Percentiles rank a stretch among this genome's conserved stretches.
Conservation (phyloP, 1,140 invertebrate genomes). For the Hydropsyche tenuis region DNA sequence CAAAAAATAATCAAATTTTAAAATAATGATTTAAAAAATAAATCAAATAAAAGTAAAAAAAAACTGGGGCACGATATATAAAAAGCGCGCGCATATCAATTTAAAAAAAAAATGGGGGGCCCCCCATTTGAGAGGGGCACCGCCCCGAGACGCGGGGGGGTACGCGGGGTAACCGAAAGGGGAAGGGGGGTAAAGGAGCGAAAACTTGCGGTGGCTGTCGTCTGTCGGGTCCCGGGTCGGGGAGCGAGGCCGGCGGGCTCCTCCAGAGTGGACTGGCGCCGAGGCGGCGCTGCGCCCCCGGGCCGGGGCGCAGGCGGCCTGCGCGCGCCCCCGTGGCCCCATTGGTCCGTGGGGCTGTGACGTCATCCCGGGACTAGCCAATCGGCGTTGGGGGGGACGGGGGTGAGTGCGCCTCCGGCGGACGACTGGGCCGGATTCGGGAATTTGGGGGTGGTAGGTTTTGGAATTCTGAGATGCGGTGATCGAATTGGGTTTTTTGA, state of each 20-base stretch:
- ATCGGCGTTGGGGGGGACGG: slow-evolving; percentile 37
- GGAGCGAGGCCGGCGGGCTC: slow-evolving; percentile 24
- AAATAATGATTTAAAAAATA: too few relatives aligned
- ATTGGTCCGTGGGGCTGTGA: slow-evolving; percentile 46
- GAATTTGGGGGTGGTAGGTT: too few relatives aligned
- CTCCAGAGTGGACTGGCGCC: slow-evolving; percentile 34
- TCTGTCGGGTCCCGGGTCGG: slow-evolving; percentile 24
- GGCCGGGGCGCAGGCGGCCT: slow-evolving; percentile 47
- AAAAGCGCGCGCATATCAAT: too few relatives aligned
- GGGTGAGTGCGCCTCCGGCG: background rate
- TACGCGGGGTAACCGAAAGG: background rate
- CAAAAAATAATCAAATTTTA: too few relatives aligned
- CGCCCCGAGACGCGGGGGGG: background rate
- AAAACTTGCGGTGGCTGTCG: slow-evolving; percentile 8
- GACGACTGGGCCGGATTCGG: background rate
- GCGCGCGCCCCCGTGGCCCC: slow-evolving; percentile 43
- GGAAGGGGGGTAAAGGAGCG: background rate
- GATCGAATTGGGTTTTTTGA: too few relatives aligned
- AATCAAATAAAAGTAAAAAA: too few relatives aligned
- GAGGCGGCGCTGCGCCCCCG: slow-evolving; percentile 46
- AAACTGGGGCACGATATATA: too few relatives aligned
- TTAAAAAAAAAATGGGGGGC: too few relatives aligned
- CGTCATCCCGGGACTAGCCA: slow-evolving; percentile 52
- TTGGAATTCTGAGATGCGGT: too few relatives aligned
- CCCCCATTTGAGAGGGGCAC: too few relatives aligned